Evolutionary conservation across 2,888 invertebrate genomes (phyloP).

Genomic region (Himalopsyche anomala): DNA sequence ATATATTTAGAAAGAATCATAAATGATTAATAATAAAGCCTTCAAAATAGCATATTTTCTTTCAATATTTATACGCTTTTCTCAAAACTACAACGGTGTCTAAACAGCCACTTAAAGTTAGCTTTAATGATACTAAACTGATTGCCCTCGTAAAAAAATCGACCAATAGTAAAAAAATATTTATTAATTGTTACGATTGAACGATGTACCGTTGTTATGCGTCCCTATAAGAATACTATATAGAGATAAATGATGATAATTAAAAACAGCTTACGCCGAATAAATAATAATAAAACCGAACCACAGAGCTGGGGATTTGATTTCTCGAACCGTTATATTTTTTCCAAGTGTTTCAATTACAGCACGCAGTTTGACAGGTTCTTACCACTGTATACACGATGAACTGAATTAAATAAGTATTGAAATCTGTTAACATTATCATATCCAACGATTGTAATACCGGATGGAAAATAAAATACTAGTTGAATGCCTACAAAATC

Average conservation of each 20-base stretch:
- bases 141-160: too few relatives aligned
- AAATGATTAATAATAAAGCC: too few relatives aligned
- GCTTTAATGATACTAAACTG: too few relatives aligned
- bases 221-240: conserved; percentile 19
- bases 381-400: not conserved
- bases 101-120: too few relatives aligned
- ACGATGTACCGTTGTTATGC: not conserved
- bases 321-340: conserved; percentile 16
- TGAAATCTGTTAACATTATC: not conserved
- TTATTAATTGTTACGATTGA: not conserved
- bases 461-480: too few relatives aligned
- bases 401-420: not conserved
- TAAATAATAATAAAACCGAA: conserved; percentile 17
- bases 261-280: conserved; percentile 45
- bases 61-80: too few relatives aligned
- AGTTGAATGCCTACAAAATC: too few relatives aligned
- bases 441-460: too few relatives aligned
- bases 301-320: conserved; percentile 3
- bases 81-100: too few relatives aligned
- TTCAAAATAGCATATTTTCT: too few relatives aligned
- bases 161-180: not conserved
- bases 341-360: conserved; percentile 18
- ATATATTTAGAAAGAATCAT: too few relatives aligned
- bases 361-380: conserved; percentile 3
- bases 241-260: conserved; percentile 33